Evolutionary conservation across 2,113 vertebrate species (phyloP), one percentile per base, ranked within the genome.

Genomic region (Peromyscus californicus): DNA sequence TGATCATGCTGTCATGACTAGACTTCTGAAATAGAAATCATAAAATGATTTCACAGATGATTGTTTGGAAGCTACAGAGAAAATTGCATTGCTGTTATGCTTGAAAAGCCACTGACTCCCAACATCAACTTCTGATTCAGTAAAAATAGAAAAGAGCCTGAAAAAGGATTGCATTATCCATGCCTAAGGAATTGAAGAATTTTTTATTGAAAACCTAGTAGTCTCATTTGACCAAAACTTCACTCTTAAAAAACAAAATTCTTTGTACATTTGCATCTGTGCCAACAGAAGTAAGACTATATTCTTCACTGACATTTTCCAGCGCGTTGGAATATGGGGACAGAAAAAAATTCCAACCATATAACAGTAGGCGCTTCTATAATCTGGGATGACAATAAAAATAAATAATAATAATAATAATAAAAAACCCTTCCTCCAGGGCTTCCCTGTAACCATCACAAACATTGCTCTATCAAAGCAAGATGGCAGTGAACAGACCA

Each of bases 21-120:
- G 96, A 63, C 51, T 96, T 97, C 92, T 78, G 89, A 94, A 98
- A 93, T 29, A 97, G 70, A 97, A 97, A 96, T 89, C 69, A 94
- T 85, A 95, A 93, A 96, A 85, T 95, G 36, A 94, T 80, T 95
- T 97, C 67, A 76, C 45, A 92, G 67, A 84, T 12, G 82, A 88
- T 84, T 76, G 93, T 89, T 88, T 82, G 63, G 96, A 96, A 97
- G 80, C 31, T 92, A 76, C 57, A 92, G 85, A 89, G 48, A 93
- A 93, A 89, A 90, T 70, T 80, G 29, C 26, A 85, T 90, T 88
- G 84, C 42, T 91, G 24, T 61, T 82, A 89, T 12, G 63, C 45
- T 65, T 86, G 59, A 90, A 96, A 94, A 92, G n/a, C 83, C 88
- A 96, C 89, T 97, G 29, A 39, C 22, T 31, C 69, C 78, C 74